Base-by-base conservation (phyloP, 2,113 vertebrate genomes). In the Prunella fulvescens region DNA sequence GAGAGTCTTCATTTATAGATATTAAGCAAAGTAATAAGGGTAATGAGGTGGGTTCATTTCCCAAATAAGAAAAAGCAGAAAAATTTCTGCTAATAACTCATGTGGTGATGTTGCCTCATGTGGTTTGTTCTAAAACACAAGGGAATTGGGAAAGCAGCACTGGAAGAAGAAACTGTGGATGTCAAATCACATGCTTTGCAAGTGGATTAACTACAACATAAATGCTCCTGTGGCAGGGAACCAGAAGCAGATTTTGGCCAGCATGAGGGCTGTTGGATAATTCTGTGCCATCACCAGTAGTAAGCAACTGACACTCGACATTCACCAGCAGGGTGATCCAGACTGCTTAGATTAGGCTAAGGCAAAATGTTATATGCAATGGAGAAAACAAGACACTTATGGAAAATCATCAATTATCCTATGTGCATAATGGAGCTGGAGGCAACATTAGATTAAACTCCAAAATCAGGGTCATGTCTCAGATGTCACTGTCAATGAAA, bases 31-130 rank as follows among this genome's bases (percentile, higher is more conserved):
- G 24, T 93, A 86, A 88, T 56, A 8, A 67, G 3, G 5, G 18
- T 44, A 53, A 86, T 53, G 24, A 62, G 25, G 13, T 39, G 3
- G 18, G 40, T 22, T 74, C 0, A 0, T 48, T 83, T 88, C 28
- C 39, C 33, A 80, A 77, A 54, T 5, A 73, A 81, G 33, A 77
- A 88, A 86, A 88, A 57, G 13, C 4, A 69, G 44, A 62, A 24
- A 15, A 7, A 3, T 6, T 58, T 92, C 61, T 45, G 14, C 28
- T 1, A 2, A 71, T 79, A 84, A 1, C 1, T 37, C 37, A 37
- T 37, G 37, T 37, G 37, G 9, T 0, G 0, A 3, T 40, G 7
- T 37, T 88, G 25, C 4, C 6, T 88, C 33, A 13, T 6, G 26
- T 72, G 16, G 2, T 70, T 92, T 83, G 5, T 39, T 65, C 11